Percentiles rank a stretch among this genome's conserved stretches.
Evolutionary conservation across 1,140 invertebrate species (phyloP).

Genomic region (Tetraneura akinire): DNA sequence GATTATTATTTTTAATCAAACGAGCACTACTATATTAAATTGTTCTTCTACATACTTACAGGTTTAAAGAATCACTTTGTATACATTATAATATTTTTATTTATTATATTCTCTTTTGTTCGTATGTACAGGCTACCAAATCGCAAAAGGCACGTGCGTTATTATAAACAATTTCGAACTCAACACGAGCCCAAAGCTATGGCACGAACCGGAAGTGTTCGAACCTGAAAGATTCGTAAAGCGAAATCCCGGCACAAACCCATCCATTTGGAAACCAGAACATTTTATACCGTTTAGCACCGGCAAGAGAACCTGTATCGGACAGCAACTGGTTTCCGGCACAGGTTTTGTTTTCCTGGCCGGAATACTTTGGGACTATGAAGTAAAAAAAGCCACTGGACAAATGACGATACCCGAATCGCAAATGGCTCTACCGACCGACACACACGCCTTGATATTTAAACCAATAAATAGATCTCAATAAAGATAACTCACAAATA

Average conservation of each 20-base stretch:
- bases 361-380: conserved; percentile 74
- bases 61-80: too few species aligned
- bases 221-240: conserved; percentile 72
- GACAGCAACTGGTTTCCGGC: conserved; percentile 77
- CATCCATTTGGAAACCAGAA: conserved; percentile 60
- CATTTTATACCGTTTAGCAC: conserved; percentile 85
- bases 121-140: conserved; percentile 17
- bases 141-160: conserved; percentile 72
- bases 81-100: too few species aligned
- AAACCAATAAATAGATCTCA: conserved; percentile 57
- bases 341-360: conserved; percentile 73
- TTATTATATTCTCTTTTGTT: not conserved
- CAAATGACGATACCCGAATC: conserved; percentile 65
- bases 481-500: not conserved
- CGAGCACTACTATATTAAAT: too few species aligned
- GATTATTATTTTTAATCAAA: too few species aligned
- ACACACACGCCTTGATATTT: conserved; percentile 67
- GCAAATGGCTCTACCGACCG: conserved; percentile 70
- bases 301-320: conserved; percentile 82
- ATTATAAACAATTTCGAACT: conserved; percentile 86
- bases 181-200: conserved; percentile 73
- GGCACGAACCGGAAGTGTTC: conserved; percentile 72
- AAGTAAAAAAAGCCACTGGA: conserved; percentile 66
- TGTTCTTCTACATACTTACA: too few species aligned
- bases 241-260: conserved; percentile 53